These are phyloP conservation scores for Hydrotaea cyrtoneurina DNA, from an alignment of 2,888 invertebrate genomes.

Conservation along the genomic window DNA sequence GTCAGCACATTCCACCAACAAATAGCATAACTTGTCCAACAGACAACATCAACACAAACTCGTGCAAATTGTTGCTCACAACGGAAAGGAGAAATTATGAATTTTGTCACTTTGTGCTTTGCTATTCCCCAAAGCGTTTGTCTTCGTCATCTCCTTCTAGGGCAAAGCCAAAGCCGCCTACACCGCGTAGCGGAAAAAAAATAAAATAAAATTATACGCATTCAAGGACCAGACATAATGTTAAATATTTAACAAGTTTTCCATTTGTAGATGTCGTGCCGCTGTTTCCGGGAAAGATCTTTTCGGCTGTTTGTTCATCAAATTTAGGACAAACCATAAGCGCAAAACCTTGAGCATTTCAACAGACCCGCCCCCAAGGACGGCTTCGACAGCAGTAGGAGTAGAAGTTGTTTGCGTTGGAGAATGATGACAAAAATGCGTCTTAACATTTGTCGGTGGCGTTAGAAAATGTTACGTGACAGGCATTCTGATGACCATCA, in stretches of 20 bases:
- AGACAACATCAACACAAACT: not conserved
- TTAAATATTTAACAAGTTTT: slow-evolving; percentile 19
- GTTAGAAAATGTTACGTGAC: slow-evolving; percentile 4
- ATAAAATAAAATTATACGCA: not conserved
- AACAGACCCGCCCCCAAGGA: too few species aligned
- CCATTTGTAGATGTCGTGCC: not conserved
- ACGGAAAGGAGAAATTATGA: slow-evolving; percentile 17
- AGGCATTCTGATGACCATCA: not conserved
- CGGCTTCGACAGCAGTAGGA: too few species aligned
- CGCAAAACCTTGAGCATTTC: not conserved
- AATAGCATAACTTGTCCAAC: not conserved
- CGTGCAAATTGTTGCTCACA: slow-evolving; percentile 2
- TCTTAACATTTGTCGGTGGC: not conserved
- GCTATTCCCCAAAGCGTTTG: not conserved
- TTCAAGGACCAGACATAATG: not conserved
- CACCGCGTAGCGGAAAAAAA: not conserved
- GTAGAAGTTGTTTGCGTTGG: too few species aligned
- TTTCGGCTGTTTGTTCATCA: not conserved
- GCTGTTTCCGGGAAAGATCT: not conserved
- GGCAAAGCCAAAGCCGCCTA: not conserved
- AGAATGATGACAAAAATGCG: not conserved
- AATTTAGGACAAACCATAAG: not conserved
- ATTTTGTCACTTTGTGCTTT: slow-evolving; percentile 12
- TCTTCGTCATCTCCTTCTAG: not conserved
- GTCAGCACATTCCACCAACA: slow-evolving; percentile 3